Conservation (phyloP, 2,888 invertebrate species). For the Oxyteleia sp. region DNA sequence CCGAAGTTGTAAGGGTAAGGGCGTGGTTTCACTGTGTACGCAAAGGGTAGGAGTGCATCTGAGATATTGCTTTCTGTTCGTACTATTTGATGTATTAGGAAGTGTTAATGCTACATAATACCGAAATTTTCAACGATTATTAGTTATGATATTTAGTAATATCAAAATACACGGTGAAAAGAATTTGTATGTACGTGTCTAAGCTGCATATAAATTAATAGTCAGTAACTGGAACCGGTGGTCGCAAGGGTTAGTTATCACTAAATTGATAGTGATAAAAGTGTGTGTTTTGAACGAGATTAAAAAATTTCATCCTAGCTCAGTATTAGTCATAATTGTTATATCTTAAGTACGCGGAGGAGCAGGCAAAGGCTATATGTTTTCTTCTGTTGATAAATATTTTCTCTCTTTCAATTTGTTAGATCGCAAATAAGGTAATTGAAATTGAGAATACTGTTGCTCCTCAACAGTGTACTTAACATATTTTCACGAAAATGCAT, state of each 20-base stretch:
- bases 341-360: slow-evolving; percentile 35
- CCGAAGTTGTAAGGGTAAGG: slow-evolving; percentile 18
- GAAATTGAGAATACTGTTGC: slow-evolving; percentile 10
- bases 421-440: background rate
- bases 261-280: slow-evolving; percentile 25
- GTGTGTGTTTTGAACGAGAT: slow-evolving; percentile 34
- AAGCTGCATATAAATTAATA: slow-evolving; percentile 3
- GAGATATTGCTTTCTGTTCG: slow-evolving; percentile 19
- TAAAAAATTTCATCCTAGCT: slow-evolving; percentile 42
- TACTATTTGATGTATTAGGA: background rate
- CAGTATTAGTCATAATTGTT: slow-evolving; percentile 23
- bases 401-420: too few relatives aligned
- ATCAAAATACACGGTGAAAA: too few relatives aligned
- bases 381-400: too few relatives aligned
- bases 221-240: slow-evolving; percentile 8
- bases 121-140: background rate
- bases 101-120: background rate
- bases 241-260: slow-evolving; percentile 28
- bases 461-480: slow-evolving; percentile 42
- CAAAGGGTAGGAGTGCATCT: slow-evolving; percentile 5
- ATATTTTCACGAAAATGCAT: slow-evolving; percentile 63
- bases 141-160: too few relatives aligned
- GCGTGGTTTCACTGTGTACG: slow-evolving; percentile 16
- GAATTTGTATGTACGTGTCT: too few relatives aligned
- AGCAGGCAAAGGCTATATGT: slow-evolving; percentile 14